Base-by-base conservation (phyloP, 2,113 vertebrate species). In the Poecile atricapillus region DNA sequence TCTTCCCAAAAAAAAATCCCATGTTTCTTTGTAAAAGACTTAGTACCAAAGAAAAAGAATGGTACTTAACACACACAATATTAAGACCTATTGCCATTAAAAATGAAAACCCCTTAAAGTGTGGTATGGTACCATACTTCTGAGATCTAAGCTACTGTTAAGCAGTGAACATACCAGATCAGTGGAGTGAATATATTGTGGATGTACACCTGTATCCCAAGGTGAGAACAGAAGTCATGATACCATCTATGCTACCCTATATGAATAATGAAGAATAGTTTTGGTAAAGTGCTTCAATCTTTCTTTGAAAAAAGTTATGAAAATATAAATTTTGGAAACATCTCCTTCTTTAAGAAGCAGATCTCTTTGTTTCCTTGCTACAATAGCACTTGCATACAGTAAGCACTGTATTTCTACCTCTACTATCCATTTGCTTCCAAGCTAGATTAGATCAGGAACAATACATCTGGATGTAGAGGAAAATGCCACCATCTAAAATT, bases 251-350 rank as follows among this genome's bases (percentile, higher is more conserved):
- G 56, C 56, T 88, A 87, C 75, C 46, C 83, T 62, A 81, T 14
- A 90, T 62, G 78, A 95, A 79, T 76, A 93, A 96, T 67, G 65
- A 91, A 75, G 46, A 94, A 62, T 58, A 84, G 86, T 94, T 97
- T 93, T 97, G 94, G 93, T 96, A 97, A 97, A 97, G 96, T 97
- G 96, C 96, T 97, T 96, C 85, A 90, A 71, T 92, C 74, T 85
- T 91, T 43, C 71, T 94, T 86, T 16, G 27, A 69, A 92, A 95
- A 85, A 77, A 83, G 80, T 67, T 91, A 95, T 41, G 89, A 97
- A 95, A 96, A 96, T 93, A 93, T 30, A 96, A 55, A 59, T 90
- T 96, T 93, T 94, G 95, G 93, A 96, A 97, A 95, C 91, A 90
- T 88, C 94, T 94, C 90, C 94, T 96, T 90, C 96, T 94, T 94